Base-by-base conservation (phyloP, 2,797 vertebrate genomes). In the Poeciliopsis infans region DNA sequence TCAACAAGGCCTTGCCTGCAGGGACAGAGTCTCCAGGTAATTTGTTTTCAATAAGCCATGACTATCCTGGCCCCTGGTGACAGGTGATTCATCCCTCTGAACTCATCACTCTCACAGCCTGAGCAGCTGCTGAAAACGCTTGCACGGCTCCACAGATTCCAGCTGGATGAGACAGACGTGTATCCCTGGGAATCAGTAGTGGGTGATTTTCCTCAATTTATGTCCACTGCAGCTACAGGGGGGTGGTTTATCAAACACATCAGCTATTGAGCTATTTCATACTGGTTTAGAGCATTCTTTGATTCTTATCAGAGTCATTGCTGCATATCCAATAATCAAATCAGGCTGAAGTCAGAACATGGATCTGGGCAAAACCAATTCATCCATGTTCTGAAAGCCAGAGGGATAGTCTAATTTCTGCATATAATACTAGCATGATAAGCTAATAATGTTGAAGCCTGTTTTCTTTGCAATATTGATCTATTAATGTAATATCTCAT, bases 41-140 rank as follows among this genome's bases (percentile, higher is more conserved):
- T 91, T 83, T 89, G 73, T 84, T 86, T 91, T 91, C 89, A 89
- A 82, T 84, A 86, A 86, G 85, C 83, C 78, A 74, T 78, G 83
- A 83, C 83, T 74, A 71, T 76, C 64, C 73, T 74, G 41, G 86
- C 53, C 79, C 77, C 51, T 1, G 28, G 85, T 84, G 79, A 82
- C 88, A 80, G 83, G 79, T 71, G 84, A 87, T 82, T 72, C 84
- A 81, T 86, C 76, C 79, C 45, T 74, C 79, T 86, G 77, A 87
- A 86, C 81, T 79, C 82, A 75, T 78, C 76, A 78, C 7, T 78
- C 77, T 49, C 23, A 28, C 79, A 64, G 82, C 46, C 75, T 46
- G 76, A 90, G 77, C 72, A 77, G 77, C 72, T 79, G 66, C 76
- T 66, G 74, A 75, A 83, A 79, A 69, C 73, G 68, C 76, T 74